Evolutionary conservation across 2,888 invertebrate genomes (phyloP), one percentile per base, ranked within the genome.

Genomic region (Stramonita haemastoma): DNA sequence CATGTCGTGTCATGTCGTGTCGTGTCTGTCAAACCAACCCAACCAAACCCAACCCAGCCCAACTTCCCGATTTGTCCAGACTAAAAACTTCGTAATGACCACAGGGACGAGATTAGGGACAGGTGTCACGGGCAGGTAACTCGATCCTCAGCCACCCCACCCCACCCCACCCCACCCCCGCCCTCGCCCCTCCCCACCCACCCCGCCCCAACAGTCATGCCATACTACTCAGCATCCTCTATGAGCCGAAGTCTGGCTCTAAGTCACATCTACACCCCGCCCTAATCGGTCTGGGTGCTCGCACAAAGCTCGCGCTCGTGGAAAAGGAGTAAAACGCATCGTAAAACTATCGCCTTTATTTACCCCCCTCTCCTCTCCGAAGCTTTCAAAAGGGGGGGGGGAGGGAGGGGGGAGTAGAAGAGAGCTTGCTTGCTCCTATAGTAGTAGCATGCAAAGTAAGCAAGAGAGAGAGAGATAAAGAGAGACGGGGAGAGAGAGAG

Each of bases 111-210:
- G 46, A 81, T 6, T 5, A 34, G 32, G 86, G 66, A 46, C 86
- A 86, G 86, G 86, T 86, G 86, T 86, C 56, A 86, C 60, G 86
- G 66, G 60, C 60, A 66, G 66, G 66, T 84, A 84, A 84, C 56
- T 26, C 57, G 84, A 84, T 83, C 84, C 22, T 84, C 46, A 17
- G n/a, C 70, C 70, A 26, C 70, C 70, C 46, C 46, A 46, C 19
- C 66, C 34, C 17, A 34, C 34, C 34, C 34, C 81, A 81, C 34
- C 81, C 15, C 34, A 13, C 1, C 81, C 81, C 0, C n/a, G 5
- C 86, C 86, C 6, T 26, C 22, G 15, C 26, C 57, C 46, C 84
- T 5, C 84, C 60, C 84, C 32, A 32, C 32, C 29, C 77, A n/a
- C 77, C 15, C 60, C 60, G 17, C 60, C 60, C 60, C 60, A 60